phyloP scores from a whole-genome alignment of 2,797 vertebrate genomes.

The Carduelis carduelis region DNA sequence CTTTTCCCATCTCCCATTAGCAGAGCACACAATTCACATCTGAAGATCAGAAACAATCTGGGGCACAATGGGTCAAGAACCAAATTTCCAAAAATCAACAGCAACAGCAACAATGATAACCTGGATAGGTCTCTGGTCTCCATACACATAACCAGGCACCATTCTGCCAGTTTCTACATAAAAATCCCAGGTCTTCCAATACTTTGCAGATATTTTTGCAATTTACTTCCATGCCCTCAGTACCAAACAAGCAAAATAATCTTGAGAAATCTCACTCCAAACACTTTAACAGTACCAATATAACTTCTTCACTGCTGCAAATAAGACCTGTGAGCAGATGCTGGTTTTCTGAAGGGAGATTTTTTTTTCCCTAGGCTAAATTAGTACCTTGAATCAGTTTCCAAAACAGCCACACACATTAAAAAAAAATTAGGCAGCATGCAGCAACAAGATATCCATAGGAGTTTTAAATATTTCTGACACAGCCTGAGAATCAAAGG shows the following conservation, averaged over 20 bases:
- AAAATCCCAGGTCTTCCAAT: not conserved
- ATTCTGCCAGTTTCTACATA: not conserved
- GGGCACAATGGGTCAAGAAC: not conserved
- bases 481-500: not conserved
- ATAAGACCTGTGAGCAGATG: conserved; percentile 1
- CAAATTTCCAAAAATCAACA: not conserved
- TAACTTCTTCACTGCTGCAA: not conserved
- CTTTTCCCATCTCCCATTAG: not conserved
- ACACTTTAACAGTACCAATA: not conserved
- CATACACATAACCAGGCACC: accelerated
- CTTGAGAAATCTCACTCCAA: not conserved
- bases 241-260: not conserved
- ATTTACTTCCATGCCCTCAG: not conserved
- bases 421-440: not conserved
- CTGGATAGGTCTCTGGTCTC: not conserved
- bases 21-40: not conserved
- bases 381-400: not conserved
- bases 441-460: not conserved
- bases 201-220: not conserved
- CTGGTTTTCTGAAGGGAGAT: not conserved
- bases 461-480: not conserved
- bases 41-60: not conserved
- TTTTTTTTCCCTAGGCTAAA: not conserved
- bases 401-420: not conserved
- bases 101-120: not conserved